Evolutionary conservation across 2,113 vertebrate species (phyloP).

Genomic region (Poecilia latipinna): DNA sequence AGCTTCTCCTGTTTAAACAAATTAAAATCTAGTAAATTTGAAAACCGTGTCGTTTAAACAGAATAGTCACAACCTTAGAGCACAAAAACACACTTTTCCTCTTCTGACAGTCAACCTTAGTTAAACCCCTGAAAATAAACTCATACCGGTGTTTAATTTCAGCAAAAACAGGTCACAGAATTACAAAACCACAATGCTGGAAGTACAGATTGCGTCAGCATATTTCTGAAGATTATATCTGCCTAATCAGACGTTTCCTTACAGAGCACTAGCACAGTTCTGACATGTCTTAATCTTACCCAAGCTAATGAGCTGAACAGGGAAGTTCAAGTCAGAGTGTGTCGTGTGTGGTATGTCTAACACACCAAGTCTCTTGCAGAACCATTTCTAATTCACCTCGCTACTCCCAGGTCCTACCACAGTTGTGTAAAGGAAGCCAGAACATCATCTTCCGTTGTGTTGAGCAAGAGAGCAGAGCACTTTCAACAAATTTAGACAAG

Average conservation of each 20-base stretch:
- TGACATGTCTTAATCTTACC: neutral
- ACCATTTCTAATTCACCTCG: neutral
- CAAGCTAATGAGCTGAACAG: neutral
- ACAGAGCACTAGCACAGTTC: neutral
- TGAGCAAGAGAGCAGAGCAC: slow-evolving; percentile 14
- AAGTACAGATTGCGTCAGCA: slow-evolving; percentile 26
- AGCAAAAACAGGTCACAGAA: slow-evolving; percentile 29
- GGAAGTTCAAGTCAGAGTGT: neutral
- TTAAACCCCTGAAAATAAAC: neutral
- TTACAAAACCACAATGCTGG: slow-evolving; percentile 47
- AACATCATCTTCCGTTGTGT: slow-evolving; percentile 20
- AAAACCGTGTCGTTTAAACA: no score
- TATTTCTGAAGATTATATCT: slow-evolving; percentile 38
- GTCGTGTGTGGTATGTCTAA: no score
- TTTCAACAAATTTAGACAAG: neutral
- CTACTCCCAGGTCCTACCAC: neutral
- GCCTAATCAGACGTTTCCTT: slow-evolving; percentile 9
- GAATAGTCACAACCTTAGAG: no score
- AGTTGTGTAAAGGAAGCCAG: slow-evolving; percentile 32
- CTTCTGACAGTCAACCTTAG: no score
- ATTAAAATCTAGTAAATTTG: neutral
- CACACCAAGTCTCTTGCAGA: neutral
- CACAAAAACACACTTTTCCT: no score
- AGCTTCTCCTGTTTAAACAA: neutral
- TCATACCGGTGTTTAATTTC: neutral